These are phyloP conservation scores for Limnothrissa miodon DNA, from an alignment of 2,113 vertebrate genomes.

Conservation along the genomic window DNA sequence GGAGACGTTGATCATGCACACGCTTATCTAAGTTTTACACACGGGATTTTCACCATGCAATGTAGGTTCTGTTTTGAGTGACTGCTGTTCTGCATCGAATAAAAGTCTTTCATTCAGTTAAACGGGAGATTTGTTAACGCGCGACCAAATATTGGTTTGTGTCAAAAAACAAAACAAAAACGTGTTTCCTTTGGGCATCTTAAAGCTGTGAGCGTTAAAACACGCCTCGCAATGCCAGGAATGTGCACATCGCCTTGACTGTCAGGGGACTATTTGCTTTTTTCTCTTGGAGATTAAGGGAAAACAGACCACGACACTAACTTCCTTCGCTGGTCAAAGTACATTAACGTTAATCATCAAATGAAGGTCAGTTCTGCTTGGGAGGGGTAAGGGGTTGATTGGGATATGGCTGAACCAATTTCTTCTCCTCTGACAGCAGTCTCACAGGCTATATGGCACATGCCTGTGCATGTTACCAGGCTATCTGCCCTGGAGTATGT, in stretches of 20 bases:
- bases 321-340: not conserved
- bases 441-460: not conserved
- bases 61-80: too few species aligned
- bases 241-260: not conserved
- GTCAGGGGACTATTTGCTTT: not conserved
- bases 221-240: not conserved
- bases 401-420: not conserved
- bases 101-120: not conserved
- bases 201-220: not conserved
- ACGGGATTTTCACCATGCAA: too few species aligned
- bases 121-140: not conserved
- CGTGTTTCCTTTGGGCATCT: not conserved
- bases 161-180: not conserved
- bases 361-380: constrained; percentile 5
- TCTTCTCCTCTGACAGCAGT: not conserved
- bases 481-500: not conserved
- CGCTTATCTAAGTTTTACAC: not conserved
- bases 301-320: not conserved
- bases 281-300: not conserved
- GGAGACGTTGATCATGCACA: not conserved
- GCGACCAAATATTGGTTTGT: not conserved
- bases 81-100: too few species aligned
- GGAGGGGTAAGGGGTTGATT: not conserved
- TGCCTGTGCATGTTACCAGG: constrained; percentile 26
- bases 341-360: constrained; percentile 15